These are phyloP conservation scores for Streblospio benedicti DNA, from an alignment of 1,140 invertebrate genomes.

Conservation along the genomic window DNA sequence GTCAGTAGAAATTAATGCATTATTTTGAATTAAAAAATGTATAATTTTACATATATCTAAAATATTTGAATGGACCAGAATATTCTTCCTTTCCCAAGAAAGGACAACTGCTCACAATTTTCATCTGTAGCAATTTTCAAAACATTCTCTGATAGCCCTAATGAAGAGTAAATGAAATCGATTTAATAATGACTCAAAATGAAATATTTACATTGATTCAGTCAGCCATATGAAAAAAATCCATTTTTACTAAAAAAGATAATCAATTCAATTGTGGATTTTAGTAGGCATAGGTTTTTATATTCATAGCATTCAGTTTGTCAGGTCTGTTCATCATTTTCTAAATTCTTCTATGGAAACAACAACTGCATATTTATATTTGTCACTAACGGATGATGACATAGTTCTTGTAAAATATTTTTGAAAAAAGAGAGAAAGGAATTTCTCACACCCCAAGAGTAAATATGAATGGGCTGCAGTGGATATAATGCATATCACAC, in stretches of 20 bases:
- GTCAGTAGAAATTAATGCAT: background rate
- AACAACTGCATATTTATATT: conserved; percentile 53
- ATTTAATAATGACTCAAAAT: conserved; percentile 5
- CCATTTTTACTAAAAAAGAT: background rate
- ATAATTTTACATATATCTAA: background rate
- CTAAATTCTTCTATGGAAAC: conserved; percentile 67
- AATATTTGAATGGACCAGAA: conserved; percentile 58
- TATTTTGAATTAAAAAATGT: background rate
- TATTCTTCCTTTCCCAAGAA: conserved; percentile 70
- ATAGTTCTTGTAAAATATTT: too few species aligned
- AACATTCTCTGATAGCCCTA: conserved; percentile 77
- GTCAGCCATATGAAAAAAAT: conserved; percentile 12
- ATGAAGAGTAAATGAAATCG: conserved; percentile 26
- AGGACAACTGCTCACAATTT: conserved; percentile 73
- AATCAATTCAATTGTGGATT: background rate
- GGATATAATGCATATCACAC: too few species aligned
- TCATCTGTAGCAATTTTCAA: conserved; percentile 63
- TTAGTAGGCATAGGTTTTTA: conserved; percentile 41
- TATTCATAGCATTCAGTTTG: conserved; percentile 76
- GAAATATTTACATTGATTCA: conserved; percentile 18
- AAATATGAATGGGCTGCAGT: too few species aligned
- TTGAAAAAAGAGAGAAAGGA: too few species aligned
- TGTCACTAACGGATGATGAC: too few species aligned
- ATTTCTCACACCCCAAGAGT: too few species aligned
- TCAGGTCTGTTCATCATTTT: conserved; percentile 83